Evolutionary conservation across 2,888 invertebrate genomes (phyloP), one percentile per base, ranked within the genome.

Genomic region (Lithophane semibrunnea): DNA sequence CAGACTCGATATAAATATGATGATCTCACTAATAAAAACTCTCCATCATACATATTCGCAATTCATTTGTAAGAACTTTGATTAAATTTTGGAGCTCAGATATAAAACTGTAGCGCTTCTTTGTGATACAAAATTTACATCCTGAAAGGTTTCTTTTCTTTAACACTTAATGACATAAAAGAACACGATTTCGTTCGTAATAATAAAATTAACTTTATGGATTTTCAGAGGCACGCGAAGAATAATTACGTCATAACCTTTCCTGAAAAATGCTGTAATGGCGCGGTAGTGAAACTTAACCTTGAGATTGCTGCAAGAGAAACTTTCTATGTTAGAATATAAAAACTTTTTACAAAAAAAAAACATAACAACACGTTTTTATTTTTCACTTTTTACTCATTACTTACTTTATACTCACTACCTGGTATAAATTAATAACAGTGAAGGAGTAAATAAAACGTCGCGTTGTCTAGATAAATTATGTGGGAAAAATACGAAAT

Each of bases 151-250:
- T 70, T 56, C 18, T 58, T 70, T 9, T 69, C 18, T 58, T 70
- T 64, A 56, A 47, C 54, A 77, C 58, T 54, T 70, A 78, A 61
- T 56, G 61, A 44, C 24, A 56, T 77, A 80, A 37, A 58, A 67
- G 56, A 68, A 68, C 67, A 79, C 67, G 77, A 24, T 77, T 77
- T 64, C 44, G n/a, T 78, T 66, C 54, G 60, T 66, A 78, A 78
- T 66, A 78, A 78, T 83, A 78, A 80, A 79, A 83, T 83, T 78
- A 66, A 66, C 4, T 80, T 84, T 84, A 80, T 84, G 66, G 84
- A 49, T 79, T 70, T 78, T 79, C 44, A 52, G 42, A 67, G 37
- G 65, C 80, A 84, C 70, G 79, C 79, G 24, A 78, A 56, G 60
- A 54, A 83, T 52, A 49, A 78, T 66, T 60, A 66, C 69, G 56